A percentile compares a stretch with the other conserved stretches of the same genome.
Evolutionary conservation across 1,140 invertebrate genomes (phyloP).

Genomic region (Drosophila parabipectinata): DNA sequence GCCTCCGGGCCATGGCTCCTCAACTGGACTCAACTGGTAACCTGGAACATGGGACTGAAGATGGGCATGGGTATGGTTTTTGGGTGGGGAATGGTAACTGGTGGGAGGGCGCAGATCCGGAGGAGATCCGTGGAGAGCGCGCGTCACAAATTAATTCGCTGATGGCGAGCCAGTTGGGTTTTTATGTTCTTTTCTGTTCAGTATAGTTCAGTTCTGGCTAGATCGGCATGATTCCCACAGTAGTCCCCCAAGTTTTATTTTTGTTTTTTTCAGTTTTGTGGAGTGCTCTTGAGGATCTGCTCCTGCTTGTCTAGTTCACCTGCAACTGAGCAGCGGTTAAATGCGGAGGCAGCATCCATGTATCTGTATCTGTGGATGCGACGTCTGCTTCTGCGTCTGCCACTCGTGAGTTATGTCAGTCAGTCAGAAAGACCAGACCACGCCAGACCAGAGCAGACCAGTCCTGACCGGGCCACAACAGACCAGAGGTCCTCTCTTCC

Average conservation of each 20-base stretch:
- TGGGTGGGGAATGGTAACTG: background rate
- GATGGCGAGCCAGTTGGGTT: conserved; percentile 45
- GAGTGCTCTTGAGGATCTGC: conserved; percentile 43
- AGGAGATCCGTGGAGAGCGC: conserved; percentile 51
- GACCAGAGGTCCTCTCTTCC: conserved; percentile 59
- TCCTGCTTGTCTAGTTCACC: conserved; percentile 69
- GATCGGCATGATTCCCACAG: conserved; percentile 74
- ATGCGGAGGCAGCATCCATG: conserved; percentile 52
- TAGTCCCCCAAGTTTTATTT: conserved; percentile 42
- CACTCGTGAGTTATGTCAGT: conserved; percentile 80
- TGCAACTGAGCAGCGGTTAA: conserved; percentile 73
- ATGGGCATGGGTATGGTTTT: conserved; percentile 18
- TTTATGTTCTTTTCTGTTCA: conserved; percentile 9
- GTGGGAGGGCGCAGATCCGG: conserved; percentile 1
- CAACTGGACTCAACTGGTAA: conserved; percentile 33
- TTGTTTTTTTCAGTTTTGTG: conserved; percentile 21
- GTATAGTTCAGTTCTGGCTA: background rate
- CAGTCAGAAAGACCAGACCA: conserved; percentile 56
- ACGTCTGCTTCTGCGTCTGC: conserved; percentile 35
- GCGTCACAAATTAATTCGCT: conserved; percentile 82
- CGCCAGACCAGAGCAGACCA: conserved; percentile 23
- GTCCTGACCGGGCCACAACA: conserved; percentile 40
- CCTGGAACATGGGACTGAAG: conserved; percentile 25
- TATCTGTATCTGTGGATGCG: conserved; percentile 10
- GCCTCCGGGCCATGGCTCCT: conserved; percentile 63